These are phyloP conservation scores for Pterostichus madidus DNA, from an alignment of 2,888 invertebrate genomes.

Conservation along the genomic window DNA sequence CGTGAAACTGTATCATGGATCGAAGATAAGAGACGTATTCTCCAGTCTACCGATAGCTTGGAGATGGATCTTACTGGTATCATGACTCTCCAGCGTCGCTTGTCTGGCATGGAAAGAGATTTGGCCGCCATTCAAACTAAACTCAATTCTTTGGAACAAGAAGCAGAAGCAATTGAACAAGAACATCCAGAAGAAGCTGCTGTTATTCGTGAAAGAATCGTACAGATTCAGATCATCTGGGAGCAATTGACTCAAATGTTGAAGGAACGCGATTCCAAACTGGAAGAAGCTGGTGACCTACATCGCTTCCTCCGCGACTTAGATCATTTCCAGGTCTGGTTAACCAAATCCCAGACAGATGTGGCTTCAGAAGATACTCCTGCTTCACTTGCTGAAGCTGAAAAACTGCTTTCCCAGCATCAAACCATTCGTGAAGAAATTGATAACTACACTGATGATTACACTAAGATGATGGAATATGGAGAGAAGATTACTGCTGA, in stretches of 20 bases:
- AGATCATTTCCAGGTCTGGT: constrained; percentile 99
- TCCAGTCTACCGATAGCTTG: constrained; percentile 98
- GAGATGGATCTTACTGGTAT: constrained; percentile 99
- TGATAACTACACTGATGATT: constrained; percentile 99
- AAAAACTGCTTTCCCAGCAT: constrained; percentile 97
- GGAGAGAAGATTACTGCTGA: constrained; percentile 96
- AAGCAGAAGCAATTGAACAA: constrained; percentile 93
- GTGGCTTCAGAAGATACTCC: constrained; percentile 98
- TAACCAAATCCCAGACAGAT: constrained; percentile 99
- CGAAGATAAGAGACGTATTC: constrained; percentile 98
- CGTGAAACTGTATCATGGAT: constrained; percentile 99
- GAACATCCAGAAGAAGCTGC: constrained; percentile 97
- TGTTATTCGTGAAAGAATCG: constrained; percentile 92
- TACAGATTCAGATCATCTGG: constrained; percentile 96
- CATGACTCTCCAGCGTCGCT: constrained; percentile 97
- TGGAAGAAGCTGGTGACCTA: constrained; percentile 99
- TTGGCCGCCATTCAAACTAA: constrained; percentile 99
- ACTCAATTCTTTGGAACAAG: constrained; percentile 94
- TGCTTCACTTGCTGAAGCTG: constrained; percentile 95
- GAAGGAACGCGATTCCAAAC: constrained; percentile 97
- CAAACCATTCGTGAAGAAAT: constrained; percentile 99
- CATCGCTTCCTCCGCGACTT: constrained; percentile 98
- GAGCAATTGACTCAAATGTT: constrained; percentile 97
- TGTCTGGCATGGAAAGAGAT: constrained; percentile 99
- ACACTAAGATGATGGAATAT: constrained; percentile 99